A percentile compares a stretch with the other conserved stretches of the same genome.
These are phyloP conservation scores for Chrysopilus asiliformis DNA, from an alignment of 2,888 invertebrate genomes.

Conservation along the genomic window DNA sequence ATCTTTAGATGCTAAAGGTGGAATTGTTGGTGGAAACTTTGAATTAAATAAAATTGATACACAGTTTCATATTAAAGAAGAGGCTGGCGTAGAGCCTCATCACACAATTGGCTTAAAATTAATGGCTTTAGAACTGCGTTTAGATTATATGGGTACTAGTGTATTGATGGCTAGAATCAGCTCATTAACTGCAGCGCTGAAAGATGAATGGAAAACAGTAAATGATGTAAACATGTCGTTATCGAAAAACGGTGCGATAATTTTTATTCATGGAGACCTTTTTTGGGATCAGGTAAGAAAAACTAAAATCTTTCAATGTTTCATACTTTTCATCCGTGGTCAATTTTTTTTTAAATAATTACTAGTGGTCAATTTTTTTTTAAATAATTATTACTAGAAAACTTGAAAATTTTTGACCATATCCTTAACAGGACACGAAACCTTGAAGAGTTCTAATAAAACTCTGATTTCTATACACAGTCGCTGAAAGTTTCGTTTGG, in stretches of 20 bases:
- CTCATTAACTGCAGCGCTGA: slow-evolving; percentile 60
- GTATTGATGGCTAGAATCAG: slow-evolving; percentile 85
- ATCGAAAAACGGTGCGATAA: slow-evolving; percentile 56
- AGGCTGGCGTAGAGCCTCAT: slow-evolving; percentile 77
- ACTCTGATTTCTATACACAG: too few relatives aligned
- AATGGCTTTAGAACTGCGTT: slow-evolving; percentile 72
- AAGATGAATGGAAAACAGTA: slow-evolving; percentile 72
- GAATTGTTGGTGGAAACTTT: slow-evolving; percentile 93
- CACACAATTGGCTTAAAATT: slow-evolving; percentile 73
- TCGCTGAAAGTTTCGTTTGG: too few relatives aligned
- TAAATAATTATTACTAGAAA: not conserved
- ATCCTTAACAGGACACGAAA: too few relatives aligned
- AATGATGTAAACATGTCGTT: slow-evolving; percentile 19
- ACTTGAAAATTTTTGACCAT: not conserved
- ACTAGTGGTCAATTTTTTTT: not conserved
- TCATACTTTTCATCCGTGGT: not conserved
- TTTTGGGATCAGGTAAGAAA: slow-evolving; percentile 68
- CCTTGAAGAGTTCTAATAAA: too few relatives aligned
- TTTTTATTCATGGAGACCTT: slow-evolving; percentile 83
- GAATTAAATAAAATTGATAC: slow-evolving; percentile 81
- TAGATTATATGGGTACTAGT: slow-evolving; percentile 98
- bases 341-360: not conserved
- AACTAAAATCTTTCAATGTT: not conserved
- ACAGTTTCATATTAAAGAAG: slow-evolving; percentile 78
- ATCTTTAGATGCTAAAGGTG: slow-evolving; percentile 88